Percentiles rank a stretch among this genome's conserved stretches.
Conservation (phyloP, 2,113 vertebrate species). For the Neotoma lepida region DNA sequence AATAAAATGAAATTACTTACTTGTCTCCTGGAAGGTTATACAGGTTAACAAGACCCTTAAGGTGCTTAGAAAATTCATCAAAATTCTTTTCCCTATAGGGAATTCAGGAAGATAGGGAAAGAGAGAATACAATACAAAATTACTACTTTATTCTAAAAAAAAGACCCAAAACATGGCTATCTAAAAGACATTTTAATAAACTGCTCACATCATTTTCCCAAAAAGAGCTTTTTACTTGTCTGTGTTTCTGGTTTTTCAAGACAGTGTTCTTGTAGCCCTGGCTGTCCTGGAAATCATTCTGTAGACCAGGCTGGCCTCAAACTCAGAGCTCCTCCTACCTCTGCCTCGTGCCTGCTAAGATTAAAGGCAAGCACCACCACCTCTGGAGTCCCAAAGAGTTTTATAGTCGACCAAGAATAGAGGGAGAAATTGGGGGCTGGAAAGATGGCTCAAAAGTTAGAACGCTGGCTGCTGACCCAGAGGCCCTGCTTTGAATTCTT, state of each 20-base stretch:
- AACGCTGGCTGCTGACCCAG: neutral
- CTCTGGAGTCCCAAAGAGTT: neutral
- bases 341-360: neutral
- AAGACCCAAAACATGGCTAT: constrained; percentile 38
- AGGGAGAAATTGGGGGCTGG: neutral
- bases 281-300: neutral
- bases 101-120: constrained; percentile 13
- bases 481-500: neutral
- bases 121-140: constrained; percentile 63
- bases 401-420: constrained; percentile 16
- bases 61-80: constrained; percentile 98
- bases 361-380: neutral
- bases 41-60: constrained; percentile 96
- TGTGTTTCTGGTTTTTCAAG: neutral
- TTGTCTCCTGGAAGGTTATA: constrained; percentile 98
- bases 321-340: neutral
- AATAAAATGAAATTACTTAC: constrained; percentile 84
- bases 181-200: constrained; percentile 57
- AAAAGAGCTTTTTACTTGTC: neutral
- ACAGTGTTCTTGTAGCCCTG: neutral
- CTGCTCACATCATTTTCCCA: neutral
- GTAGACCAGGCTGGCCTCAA: neutral
- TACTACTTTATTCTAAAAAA: neutral
- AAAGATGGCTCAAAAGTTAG: neutral
- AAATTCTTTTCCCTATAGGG: constrained; percentile 95